A percentile compares a stretch with the other conserved stretches of the same genome.
phyloP scores from a whole-genome alignment of 1,140 invertebrate genomes.

The Bradynema listronoti region DNA sequence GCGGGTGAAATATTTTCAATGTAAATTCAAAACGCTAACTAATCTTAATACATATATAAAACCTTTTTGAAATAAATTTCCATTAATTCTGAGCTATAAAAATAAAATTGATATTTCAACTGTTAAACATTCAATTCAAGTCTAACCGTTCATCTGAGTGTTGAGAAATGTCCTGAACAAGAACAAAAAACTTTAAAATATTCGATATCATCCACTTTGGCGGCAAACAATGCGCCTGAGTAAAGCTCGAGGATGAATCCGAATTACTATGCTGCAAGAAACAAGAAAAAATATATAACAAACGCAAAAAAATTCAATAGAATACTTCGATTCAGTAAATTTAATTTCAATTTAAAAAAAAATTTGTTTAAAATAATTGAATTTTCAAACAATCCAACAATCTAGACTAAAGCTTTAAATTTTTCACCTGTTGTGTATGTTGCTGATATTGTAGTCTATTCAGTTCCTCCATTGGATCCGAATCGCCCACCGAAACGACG shows the following conservation, averaged over 20 bases:
- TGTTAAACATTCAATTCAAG: too few relatives aligned
- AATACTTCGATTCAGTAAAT: too few relatives aligned
- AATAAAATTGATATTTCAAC: too few relatives aligned
- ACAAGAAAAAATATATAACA: too few relatives aligned
- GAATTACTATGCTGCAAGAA: conserved; percentile 41
- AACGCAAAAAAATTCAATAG: too few relatives aligned
- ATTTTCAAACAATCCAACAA: conserved; percentile 1
- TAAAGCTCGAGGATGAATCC: conserved; percentile 12
- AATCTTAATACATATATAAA: too few relatives aligned
- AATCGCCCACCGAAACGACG: conserved; percentile 41
- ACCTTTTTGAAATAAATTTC: too few relatives aligned
- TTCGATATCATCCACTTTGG: conserved; percentile 83
- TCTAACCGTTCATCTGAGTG: conserved; percentile 66
- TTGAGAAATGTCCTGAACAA: conserved; percentile 73
- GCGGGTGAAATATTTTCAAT: neutral
- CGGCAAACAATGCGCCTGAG: conserved; percentile 34
- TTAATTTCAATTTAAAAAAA: too few relatives aligned
- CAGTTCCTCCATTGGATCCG: conserved; percentile 39
- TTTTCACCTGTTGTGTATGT: conserved; percentile 39
- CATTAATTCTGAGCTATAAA: too few relatives aligned
- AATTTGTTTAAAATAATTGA: too few relatives aligned
- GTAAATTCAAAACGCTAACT: neutral
- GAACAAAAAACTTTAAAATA: conserved; percentile 74
- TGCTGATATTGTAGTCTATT: conserved; percentile 32
- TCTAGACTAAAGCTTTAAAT: too few relatives aligned